phyloP scores from a whole-genome alignment of 2,113 vertebrate genomes.

The Rousettus leschenaultii region DNA sequence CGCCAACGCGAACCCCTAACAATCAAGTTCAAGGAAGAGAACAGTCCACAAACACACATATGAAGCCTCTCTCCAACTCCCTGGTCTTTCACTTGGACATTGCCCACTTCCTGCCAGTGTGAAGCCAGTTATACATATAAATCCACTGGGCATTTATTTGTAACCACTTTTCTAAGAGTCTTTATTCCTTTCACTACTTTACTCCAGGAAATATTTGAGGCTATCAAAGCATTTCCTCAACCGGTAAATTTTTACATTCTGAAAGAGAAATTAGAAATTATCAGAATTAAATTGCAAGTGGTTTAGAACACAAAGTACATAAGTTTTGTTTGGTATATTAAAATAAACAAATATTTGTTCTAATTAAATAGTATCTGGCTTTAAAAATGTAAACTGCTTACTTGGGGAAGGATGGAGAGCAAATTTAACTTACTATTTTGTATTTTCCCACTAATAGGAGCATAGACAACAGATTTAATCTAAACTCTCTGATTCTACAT shows the following conservation, averaged over 20 bases:
- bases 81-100: not conserved
- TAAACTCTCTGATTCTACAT: not conserved
- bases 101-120: not conserved
- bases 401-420: not conserved
- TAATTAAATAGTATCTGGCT: not conserved
- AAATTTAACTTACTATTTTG: not conserved
- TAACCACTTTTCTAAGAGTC: not conserved
- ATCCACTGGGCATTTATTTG: not conserved
- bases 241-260: not conserved
- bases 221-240: conserved; percentile 26
- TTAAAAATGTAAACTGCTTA: not conserved
- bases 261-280: conserved; percentile 3
- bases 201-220: not conserved
- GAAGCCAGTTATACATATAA: not conserved
- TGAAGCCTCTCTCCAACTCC: not conserved
- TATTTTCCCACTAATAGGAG: not conserved
- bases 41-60: not conserved
- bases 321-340: not conserved
- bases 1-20: not conserved
- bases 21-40: not conserved
- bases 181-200: not conserved
- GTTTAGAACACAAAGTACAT: not conserved
- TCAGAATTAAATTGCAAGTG: not conserved
- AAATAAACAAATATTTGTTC: not conserved
- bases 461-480: not conserved